Base-by-base conservation (phyloP, 2,797 vertebrate species). In the Paguma larvata region DNA sequence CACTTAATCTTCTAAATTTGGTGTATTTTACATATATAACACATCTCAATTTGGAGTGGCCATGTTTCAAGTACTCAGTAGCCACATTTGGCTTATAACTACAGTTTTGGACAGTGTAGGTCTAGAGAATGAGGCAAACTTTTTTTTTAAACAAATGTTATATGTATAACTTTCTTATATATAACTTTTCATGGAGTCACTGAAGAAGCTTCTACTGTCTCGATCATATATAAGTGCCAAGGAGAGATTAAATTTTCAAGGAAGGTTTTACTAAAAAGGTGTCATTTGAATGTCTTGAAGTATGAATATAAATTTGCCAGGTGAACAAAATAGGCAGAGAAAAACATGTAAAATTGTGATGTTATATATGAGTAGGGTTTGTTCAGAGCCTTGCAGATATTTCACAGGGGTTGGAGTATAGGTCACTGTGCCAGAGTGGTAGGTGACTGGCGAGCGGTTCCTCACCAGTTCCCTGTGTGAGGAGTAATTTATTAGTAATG, bases 221-320 rank as follows among this genome's bases (percentile, higher is more conserved):
- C 65, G 21, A 27, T 62, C 6, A 30, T 38, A 21, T 72, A 25
- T 73, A 63, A 48, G 27, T 94, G 44, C 10, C 44, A 80, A 51
- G 30, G 38, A 80, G 51, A 80, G 38, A 70, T 48, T 90, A 38
- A 62, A 85, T 85, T 90, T 77, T 90, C 80, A 79, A 78, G 72
- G 5, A 48, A 95, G 41, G 2, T 94, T 73, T 73, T n/a, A 53
- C 68, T 67, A 46, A 34, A 82, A 89, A 79, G 34, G 8, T 77
- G 11, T 85, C 79, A 30, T 84, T 89, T 84, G 70, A 41, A 27
- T 77, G 5, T 84, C 79, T 83, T 44, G 19, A 84, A 46, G 30
- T 67, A 59, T 68, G 68, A 84, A 59, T 82, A 84, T 68, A 77
- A 84, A 46, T 77, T 75, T 77, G 8, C 15, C 23, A 94, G 79